Conservation (phyloP, 1,140 invertebrate species). For the Bradynema listronoti region DNA sequence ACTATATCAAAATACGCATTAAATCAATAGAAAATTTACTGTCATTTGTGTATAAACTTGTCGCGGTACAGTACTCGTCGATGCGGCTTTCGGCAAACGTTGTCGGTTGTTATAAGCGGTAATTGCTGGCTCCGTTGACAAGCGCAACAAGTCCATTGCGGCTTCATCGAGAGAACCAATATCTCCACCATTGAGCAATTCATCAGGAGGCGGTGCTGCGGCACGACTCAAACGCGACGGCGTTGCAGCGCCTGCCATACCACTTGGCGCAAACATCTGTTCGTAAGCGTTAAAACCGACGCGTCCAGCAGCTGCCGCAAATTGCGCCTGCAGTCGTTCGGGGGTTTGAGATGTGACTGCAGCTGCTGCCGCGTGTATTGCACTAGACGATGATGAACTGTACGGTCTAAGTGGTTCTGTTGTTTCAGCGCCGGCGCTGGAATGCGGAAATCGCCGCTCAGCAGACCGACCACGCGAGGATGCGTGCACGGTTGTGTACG, state of each 20-base stretch:
- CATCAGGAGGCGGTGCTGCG: too few species aligned
- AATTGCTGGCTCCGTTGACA: conserved; percentile 34
- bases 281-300: background rate
- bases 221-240: too few species aligned
- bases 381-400: background rate
- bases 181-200: background rate
- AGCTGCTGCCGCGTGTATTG: background rate
- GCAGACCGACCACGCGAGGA: background rate
- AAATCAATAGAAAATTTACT: too few species aligned
- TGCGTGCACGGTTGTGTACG: background rate
- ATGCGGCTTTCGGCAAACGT: conserved; percentile 33
- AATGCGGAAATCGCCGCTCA: background rate
- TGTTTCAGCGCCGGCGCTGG: background rate
- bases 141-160: conserved; percentile 35
- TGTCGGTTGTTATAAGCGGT: conserved; percentile 19
- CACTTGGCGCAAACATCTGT: background rate
- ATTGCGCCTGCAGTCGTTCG: background rate
- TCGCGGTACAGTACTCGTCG: conserved; percentile 34
- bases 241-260: background rate
- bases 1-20: too few species aligned
- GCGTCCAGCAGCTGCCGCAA: background rate
- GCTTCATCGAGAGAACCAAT: conserved; percentile 32
- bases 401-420: background rate
- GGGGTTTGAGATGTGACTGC: background rate
- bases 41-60: too few species aligned